These are phyloP conservation scores for Anniella stebbinsi DNA, from an alignment of 2,797 vertebrate species.

Conservation along the genomic window DNA sequence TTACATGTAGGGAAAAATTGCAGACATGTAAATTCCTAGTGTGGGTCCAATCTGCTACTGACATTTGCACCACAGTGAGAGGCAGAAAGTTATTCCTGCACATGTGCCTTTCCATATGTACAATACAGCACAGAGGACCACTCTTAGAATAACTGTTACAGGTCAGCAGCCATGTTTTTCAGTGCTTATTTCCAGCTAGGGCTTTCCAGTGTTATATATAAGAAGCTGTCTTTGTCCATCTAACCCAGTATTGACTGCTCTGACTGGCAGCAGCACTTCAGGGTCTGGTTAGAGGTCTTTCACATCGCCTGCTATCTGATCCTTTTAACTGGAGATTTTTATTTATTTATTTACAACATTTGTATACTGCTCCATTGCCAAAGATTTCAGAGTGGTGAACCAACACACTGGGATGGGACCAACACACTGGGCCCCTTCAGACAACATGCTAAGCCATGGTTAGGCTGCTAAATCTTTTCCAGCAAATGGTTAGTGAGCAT, in stretches of 20 bases:
- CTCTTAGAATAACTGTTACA: neutral
- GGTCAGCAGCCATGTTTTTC: neutral
- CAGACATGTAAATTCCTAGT: neutral
- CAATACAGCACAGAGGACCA: neutral
- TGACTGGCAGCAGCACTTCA: neutral
- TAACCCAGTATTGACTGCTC: neutral
- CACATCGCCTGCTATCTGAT: neutral
- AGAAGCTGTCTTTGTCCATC: neutral
- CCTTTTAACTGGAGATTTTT: neutral
- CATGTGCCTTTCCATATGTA: neutral
- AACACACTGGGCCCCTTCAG: constrained; percentile 28
- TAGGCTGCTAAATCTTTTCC: too few species aligned
- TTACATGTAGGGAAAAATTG: neutral
- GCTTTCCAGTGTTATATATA: neutral
- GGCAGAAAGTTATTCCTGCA: neutral
- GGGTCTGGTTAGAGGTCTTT: neutral
- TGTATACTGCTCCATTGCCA: too few species aligned
- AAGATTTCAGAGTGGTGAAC: too few species aligned
- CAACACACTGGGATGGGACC: constrained; percentile 18
- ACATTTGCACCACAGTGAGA: neutral
- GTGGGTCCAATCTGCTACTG: neutral
- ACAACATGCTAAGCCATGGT: too few species aligned
- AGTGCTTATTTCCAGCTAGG: neutral
- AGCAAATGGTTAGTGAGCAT: too few species aligned
- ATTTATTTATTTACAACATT: too few species aligned